A percentile compares a stretch with the other conserved stretches of the same genome.
Evolutionary conservation across 2,888 invertebrate species (phyloP).

Genomic region (Phasia obesa): DNA sequence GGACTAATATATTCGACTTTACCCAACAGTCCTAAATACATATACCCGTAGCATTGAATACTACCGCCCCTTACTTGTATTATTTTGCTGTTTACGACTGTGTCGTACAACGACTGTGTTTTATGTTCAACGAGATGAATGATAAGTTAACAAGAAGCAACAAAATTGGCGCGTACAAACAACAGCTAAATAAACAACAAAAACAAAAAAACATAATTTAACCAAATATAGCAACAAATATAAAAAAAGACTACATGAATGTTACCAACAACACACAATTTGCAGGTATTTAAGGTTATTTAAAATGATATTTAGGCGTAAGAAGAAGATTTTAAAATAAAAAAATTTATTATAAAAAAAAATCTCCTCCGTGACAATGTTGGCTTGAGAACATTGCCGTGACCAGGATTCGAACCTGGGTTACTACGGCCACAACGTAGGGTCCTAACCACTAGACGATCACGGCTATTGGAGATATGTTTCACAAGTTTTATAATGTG

Average conservation of each 20-base stretch:
- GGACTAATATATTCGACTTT: too few relatives aligned
- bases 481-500: neutral
- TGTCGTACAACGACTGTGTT: slow-evolving; percentile 41
- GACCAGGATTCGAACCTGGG: slow-evolving; percentile 82
- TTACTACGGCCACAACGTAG: slow-evolving; percentile 82
- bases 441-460: slow-evolving; percentile 82
- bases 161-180: slow-evolving; percentile 68
- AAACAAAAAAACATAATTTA: slow-evolving; percentile 35
- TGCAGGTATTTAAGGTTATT: slow-evolving; percentile 58
- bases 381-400: slow-evolving; percentile 73
- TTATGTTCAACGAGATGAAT: slow-evolving; percentile 65
- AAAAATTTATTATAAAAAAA: slow-evolving; percentile 24
- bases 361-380: slow-evolving; percentile 70
- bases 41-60: too few relatives aligned
- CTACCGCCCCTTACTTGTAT: neutral
- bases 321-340: slow-evolving; percentile 25
- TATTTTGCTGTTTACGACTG: slow-evolving; percentile 2
- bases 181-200: too few relatives aligned
- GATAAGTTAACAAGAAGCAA: slow-evolving; percentile 71
- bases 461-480: slow-evolving; percentile 77
- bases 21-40: too few relatives aligned
- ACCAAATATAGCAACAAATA: slow-evolving; percentile 41
- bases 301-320: slow-evolving; percentile 53
- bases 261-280: slow-evolving; percentile 50
- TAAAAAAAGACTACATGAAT: slow-evolving; percentile 36